Evolutionary conservation across 2,113 vertebrate genomes (phyloP), one percentile per base, ranked within the genome.

Genomic region (Pterocles gutturalis): DNA sequence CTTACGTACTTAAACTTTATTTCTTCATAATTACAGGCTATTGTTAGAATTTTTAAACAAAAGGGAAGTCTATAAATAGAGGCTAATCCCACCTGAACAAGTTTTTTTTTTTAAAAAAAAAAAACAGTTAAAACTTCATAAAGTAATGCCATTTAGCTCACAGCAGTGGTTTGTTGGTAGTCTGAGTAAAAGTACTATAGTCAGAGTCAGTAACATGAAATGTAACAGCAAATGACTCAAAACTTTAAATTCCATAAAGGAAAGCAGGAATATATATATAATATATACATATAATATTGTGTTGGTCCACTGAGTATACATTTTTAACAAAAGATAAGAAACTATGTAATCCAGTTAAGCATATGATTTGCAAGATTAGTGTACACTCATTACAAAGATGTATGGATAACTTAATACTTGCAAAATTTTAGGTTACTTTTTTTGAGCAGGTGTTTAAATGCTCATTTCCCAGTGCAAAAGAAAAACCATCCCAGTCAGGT

Each of bases 21-120:
- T 99, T 98, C 95, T 96, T 98, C 92, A 97, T 98, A 99, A 98
- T 99, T 99, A 99, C 98, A 99, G 97, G 98, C 98, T 98, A 98
- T 96, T 98, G 97, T 98, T 98, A 98, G 98, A 98, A 98, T 98
- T 98, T 97, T 98, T 97, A 98, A 98, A 99, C 97, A 98, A 97
- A 96, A 97, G 77, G 96, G 95, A 97, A 96, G 98, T 98, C 98
- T 98, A 97, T 98, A 98, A 98, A 98, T 97, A 98, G 92, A 98
- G 91, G 90, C 93, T 97, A 97, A 96, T 96, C 91, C 93, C 97
- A 96, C 92, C 84, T 95, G 93, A 97, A 97, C 69, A 84, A 84
- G 79, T 49, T 79, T 51, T 45, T 54, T 72, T 72, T 65, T 66
- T 57, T 9, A 36, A 78, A 88, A 92, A 78, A 65, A 98, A 98